Base-by-base conservation (phyloP, 2,797 vertebrate species). In the Melanotaenia maccullochi region DNA sequence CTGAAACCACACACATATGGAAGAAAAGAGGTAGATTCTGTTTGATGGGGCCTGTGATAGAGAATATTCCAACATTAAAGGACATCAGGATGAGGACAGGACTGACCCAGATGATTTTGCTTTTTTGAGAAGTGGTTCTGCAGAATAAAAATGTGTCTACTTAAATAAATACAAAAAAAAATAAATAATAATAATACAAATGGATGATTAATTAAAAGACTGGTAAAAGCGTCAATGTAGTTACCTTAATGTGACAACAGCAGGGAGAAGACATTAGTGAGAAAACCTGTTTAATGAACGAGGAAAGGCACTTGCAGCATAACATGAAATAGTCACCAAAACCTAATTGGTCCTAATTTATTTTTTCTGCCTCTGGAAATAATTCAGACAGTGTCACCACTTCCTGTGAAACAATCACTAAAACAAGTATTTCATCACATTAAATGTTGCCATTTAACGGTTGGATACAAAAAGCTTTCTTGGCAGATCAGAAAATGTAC, bases 1-100 rank as follows among this genome's bases (percentile, higher is more conserved):
- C 32, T 13, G 9, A 60, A 68, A 28, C 25, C 49, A 55, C 54
- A 42, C 20, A 47, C 32, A 22, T 5, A 75, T 52, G 38, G 25
- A 44, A 44, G 12, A 61, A 7, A 20, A 32, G 24, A 7, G 4
- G 44, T 7, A 1, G 5, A 44, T 47, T 44, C 3, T 25, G 24
- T 54, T 12, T 24, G 22, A 12, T 52, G 22, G 24, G 24, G 9
- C n/a, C 9, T 28, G n/a, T 54, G 24, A 13, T 28, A 25, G 12
- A 7, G 22, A 13, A 24, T 52, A 67, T 44, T 25, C 1, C 0
- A 12, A 20, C 14, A 12, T 24, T 42, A 33, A 69, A 36, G 38
- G 3, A 20, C 24, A 35, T 30, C 18, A 67, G 40, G 36, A 44
- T 14, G 13, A 67, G 18, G n/a, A 51, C 49, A 67, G n/a, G n/a